A percentile compares a stretch with the other conserved stretches of the same genome.
Conservation (phyloP, 2,797 vertebrate species). For the Triplophysa bombifrons region DNA sequence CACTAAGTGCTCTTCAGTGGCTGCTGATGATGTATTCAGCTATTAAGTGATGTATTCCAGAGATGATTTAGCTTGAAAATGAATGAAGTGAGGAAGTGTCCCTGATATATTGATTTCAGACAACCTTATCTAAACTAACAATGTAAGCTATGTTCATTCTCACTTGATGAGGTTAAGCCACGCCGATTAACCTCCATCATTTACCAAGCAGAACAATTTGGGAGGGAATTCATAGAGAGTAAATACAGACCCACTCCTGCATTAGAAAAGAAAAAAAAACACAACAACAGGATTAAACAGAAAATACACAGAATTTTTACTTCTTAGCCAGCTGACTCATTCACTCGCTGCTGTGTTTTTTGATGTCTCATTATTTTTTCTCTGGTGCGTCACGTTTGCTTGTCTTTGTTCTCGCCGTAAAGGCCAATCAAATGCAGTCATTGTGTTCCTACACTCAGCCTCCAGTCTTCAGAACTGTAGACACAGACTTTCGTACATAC, state of each 20-base stretch:
- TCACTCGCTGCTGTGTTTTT: conserved; percentile 43
- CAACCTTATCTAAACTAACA: conserved; percentile 40
- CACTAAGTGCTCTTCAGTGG: conserved; percentile 52
- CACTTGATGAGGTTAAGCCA: not conserved
- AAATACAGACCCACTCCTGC: conserved; percentile 39
- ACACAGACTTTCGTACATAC: conserved; percentile 44
- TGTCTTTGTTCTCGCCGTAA: conserved; percentile 50
- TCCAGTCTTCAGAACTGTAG: conserved; percentile 42
- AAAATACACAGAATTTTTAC: not conserved
- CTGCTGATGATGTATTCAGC: conserved; percentile 46
- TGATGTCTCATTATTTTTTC: conserved; percentile 49
- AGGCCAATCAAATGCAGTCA: conserved; percentile 45
- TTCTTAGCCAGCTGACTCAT: conserved; percentile 47
- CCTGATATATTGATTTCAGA: conserved; percentile 48
- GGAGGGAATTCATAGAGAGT: conserved; percentile 22
- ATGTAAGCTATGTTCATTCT: conserved; percentile 34
- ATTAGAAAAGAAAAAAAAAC: conserved; percentile 6
- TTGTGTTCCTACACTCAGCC: conserved; percentile 50
- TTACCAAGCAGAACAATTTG: conserved; percentile 33
- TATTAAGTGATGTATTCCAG: conserved; percentile 42
- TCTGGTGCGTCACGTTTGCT: conserved; percentile 42
- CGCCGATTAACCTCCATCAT: conserved; percentile 7
- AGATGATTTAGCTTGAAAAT: conserved; percentile 40
- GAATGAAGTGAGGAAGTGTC: conserved; percentile 32
- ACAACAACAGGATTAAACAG: not conserved